Conservation (phyloP, 2,888 invertebrate species). For the Trypoxylon attenuatum region DNA sequence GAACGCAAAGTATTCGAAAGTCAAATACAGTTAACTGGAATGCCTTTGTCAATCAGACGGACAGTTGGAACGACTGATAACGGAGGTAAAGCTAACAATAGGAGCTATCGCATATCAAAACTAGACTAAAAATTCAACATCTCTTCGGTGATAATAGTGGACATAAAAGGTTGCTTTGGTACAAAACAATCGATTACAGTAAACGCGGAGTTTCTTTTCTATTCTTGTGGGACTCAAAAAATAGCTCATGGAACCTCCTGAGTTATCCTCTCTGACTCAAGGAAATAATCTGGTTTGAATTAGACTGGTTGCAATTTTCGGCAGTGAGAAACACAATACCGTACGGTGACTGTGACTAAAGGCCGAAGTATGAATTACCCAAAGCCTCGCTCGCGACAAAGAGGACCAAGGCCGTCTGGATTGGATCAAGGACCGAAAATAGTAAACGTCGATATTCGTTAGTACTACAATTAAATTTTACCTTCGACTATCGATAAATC, state of each 20-base stretch:
- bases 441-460: slow-evolving; percentile 17
- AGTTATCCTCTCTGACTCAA: no score
- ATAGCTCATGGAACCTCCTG: no score
- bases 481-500: neutral
- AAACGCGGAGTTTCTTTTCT: no score
- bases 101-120: slow-evolving; percentile 31
- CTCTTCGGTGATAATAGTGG: slow-evolving; percentile 12
- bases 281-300: no score
- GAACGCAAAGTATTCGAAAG: slow-evolving; percentile 14
- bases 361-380: no score
- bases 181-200: slow-evolving; percentile 5
- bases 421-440: slow-evolving; percentile 33
- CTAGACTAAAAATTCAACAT: slow-evolving; percentile 32
- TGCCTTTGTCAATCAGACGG: slow-evolving; percentile 23
- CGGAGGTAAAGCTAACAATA: slow-evolving; percentile 20
- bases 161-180: no score
- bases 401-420: slow-evolving; percentile 31
- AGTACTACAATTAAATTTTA: slow-evolving; percentile 8
- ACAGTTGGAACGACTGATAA: slow-evolving; percentile 31
- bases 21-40: slow-evolving; percentile 25
- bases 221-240: no score
- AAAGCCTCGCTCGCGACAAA: slow-evolving; percentile 16
- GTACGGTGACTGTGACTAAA: neutral
- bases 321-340: no score
- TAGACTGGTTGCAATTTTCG: no score